phyloP scores from a whole-genome alignment of 2,888 invertebrate species.

The Icerya purchasi region DNA sequence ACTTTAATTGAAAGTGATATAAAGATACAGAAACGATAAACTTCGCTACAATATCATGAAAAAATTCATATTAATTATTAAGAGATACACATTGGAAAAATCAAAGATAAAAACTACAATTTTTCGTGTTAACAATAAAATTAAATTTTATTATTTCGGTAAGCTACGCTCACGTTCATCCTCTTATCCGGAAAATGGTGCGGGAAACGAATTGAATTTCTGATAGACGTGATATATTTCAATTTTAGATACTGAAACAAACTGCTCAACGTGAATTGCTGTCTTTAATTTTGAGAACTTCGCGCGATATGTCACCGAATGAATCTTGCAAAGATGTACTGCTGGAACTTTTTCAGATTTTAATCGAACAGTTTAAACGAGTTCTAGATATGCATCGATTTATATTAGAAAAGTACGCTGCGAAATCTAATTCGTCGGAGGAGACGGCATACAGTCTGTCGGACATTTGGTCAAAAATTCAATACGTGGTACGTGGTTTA shows the following conservation, averaged over 20 bases:
- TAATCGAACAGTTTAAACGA: slow-evolving; percentile 9
- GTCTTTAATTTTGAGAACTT: slow-evolving; percentile 4
- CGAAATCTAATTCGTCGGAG: slow-evolving; percentile 1
- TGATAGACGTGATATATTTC: too few species aligned
- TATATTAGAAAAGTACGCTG: slow-evolving; percentile 5
- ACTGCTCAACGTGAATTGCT: slow-evolving; percentile 5
- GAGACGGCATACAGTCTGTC: slow-evolving; percentile 7
- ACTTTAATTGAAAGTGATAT: too few species aligned
- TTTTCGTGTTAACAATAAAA: too few species aligned
- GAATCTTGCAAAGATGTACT: slow-evolving; percentile 7
- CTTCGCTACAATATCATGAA: too few species aligned
- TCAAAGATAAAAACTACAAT: too few species aligned
- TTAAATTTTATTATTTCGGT: too few species aligned
- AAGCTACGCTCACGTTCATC: too few species aligned
- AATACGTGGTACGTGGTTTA: slow-evolving; percentile 3
- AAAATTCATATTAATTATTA: too few species aligned
- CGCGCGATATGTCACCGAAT: slow-evolving; percentile 6
- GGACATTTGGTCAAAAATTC: slow-evolving; percentile 10
- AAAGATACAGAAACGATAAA: too few species aligned
- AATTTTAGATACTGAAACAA: slow-evolving; percentile 6
- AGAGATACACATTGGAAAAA: too few species aligned
- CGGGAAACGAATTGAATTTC: too few species aligned
- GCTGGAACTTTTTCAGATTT: slow-evolving; percentile 9
- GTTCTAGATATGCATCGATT: slow-evolving; percentile 7
- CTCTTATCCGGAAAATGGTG: too few species aligned